Conservation (phyloP, 2,888 invertebrate species). For the Sphinx pinastri region DNA sequence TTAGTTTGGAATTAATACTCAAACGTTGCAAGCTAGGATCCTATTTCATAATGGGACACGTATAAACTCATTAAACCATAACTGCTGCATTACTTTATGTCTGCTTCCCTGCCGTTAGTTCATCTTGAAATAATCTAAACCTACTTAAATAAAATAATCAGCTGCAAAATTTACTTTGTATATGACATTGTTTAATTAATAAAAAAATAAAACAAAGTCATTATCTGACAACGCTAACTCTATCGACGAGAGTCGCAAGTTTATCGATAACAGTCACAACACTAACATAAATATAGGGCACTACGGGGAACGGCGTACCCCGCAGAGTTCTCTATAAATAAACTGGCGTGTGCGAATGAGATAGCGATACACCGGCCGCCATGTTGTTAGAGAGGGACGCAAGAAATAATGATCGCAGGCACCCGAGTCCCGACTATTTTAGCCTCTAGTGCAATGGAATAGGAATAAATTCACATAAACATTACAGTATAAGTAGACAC, state of each 20-base stretch:
- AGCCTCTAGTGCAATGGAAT: slow-evolving; percentile 47
- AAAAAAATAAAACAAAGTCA: no score
- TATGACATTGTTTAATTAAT: no score
- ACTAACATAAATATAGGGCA: slow-evolving; percentile 68
- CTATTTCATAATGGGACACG: no score
- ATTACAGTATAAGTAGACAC: slow-evolving; percentile 34
- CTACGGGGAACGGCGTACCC: slow-evolving; percentile 66
- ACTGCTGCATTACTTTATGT: no score
- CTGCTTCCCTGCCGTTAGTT: no score
- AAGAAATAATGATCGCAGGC: slow-evolving; percentile 36
- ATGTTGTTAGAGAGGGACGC: slow-evolving; percentile 56
- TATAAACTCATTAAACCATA: no score
- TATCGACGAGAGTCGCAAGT: neutral
- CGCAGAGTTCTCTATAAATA: slow-evolving; percentile 69
- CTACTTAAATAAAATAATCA: no score
- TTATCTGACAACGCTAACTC: no score
- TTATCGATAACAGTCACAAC: slow-evolving; percentile 42
- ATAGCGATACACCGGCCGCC: slow-evolving; percentile 44
- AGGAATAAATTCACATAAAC: slow-evolving; percentile 40
- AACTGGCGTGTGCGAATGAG: slow-evolving; percentile 57
- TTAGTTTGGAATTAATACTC: no score
- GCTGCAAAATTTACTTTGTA: no score
- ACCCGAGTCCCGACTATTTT: slow-evolving; percentile 47
- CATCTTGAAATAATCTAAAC: no score
- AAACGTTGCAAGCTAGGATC: no score